Conservation (phyloP, 2,888 invertebrate species). For the Drosophila anomelani region DNA sequence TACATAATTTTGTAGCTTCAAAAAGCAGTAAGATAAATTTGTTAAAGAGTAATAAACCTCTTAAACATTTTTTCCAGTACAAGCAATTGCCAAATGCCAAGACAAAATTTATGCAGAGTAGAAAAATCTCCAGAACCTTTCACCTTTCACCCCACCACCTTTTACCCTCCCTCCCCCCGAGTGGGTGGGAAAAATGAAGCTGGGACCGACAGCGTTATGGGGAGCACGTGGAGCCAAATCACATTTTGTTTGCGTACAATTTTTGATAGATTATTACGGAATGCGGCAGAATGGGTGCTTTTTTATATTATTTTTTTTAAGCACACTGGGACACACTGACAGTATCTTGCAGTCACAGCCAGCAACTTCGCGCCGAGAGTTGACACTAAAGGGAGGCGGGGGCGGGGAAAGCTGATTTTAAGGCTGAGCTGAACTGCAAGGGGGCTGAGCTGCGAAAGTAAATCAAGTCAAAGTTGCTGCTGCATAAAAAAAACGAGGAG, state of each 20-base stretch:
- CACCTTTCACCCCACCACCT: not conserved
- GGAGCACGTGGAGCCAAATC: constrained; percentile 65
- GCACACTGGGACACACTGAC: constrained; percentile 52
- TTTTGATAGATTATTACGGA: constrained; percentile 80
- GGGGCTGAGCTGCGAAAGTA: constrained; percentile 20
- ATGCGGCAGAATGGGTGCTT: constrained; percentile 49
- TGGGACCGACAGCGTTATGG: constrained; percentile 11
- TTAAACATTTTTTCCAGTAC: not conserved
- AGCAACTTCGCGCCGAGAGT: constrained; percentile 65
- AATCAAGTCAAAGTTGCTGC: constrained; percentile 48
- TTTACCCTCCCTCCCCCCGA: not conserved
- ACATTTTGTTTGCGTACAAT: constrained; percentile 79
- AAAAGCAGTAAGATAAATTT: not conserved
- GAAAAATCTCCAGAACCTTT: constrained; percentile 21
- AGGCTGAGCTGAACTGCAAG: constrained; percentile 10
- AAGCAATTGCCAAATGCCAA: constrained; percentile 73
- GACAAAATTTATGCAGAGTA: constrained; percentile 74
- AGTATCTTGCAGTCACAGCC: constrained; percentile 74
- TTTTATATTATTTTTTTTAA: not conserved
- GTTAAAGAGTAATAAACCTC: not conserved
- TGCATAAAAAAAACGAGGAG: not conserved
- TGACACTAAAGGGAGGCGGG: constrained; percentile 63
- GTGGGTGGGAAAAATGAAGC: not conserved
- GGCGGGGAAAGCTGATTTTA: not conserved
- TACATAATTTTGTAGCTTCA: not conserved